These are phyloP conservation scores for Iselma pallidipennis DNA, from an alignment of 2,888 invertebrate species.

Conservation along the genomic window DNA sequence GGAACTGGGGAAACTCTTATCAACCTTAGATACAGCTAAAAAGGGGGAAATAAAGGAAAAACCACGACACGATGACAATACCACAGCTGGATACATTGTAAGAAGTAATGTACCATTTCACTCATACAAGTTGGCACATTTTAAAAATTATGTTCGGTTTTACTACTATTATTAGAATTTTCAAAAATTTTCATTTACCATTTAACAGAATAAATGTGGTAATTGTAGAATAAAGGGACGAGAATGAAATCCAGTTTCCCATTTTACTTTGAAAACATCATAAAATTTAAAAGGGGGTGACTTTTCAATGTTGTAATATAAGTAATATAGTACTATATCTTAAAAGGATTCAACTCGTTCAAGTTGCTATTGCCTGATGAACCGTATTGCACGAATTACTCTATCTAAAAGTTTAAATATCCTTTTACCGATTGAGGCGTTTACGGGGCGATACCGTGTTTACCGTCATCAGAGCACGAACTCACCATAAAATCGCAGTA, in stretches of 20 bases:
- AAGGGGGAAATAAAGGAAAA: not conserved
- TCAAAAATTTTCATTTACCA: constrained; percentile 34
- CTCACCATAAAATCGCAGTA: constrained; percentile 29
- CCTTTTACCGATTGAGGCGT: constrained; percentile 14
- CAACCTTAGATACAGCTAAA: not conserved
- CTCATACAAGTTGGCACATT: constrained; percentile 2
- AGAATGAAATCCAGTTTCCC: too few species aligned
- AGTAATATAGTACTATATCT: too few species aligned
- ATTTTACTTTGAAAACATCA: too few species aligned
- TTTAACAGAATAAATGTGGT: too few species aligned
- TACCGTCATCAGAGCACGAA: constrained; percentile 27
- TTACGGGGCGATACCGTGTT: constrained; percentile 29
- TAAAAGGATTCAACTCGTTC: constrained; percentile 13
- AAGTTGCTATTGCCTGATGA: constrained; percentile 8
- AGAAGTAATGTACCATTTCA: not conserved
- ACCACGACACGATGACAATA: not conserved
- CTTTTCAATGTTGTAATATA: too few species aligned
- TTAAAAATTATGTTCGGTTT: constrained; percentile 15
- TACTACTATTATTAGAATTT: constrained; percentile 31
- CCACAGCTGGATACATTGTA: not conserved
- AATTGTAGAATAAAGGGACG: too few species aligned
- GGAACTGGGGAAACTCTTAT: not conserved
- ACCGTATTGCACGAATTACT: constrained; percentile 12
- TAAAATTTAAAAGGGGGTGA: too few species aligned
- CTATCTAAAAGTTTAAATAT: constrained; percentile 13